Evolutionary conservation across 2,888 invertebrate species (phyloP), one percentile per base, ranked within the genome.

Genomic region (Ligdia adustata): DNA sequence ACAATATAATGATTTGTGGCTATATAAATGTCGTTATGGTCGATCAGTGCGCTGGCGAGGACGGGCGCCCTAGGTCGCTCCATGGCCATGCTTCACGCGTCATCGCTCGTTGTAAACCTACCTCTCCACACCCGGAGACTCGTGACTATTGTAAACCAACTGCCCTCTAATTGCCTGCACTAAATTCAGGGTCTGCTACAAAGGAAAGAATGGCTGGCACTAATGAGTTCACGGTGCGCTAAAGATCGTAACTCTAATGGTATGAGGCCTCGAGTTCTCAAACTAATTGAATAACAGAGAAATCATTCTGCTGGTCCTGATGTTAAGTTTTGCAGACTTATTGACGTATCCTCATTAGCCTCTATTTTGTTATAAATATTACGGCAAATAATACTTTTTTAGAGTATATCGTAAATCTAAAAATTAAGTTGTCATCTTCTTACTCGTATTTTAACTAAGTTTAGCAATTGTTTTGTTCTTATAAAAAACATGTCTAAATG

Each of bases 41-140:
- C 72, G 70, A 74, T 61, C 77, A 72, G 78, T 55, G 56, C 52
- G 20, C 32, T 73, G 72, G 60, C 80, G 79, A 80, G 82, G 82
- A 78, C 80, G 70, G 55, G 57, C 64, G 73, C 63, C 81, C 79
- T 83, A 83, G 84, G 82, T 80, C 80, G 68, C 61, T 66, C 67
- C 86, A 86, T 77, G 87, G 88, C 68, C 84, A 69, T 44, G 57
- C 71, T 73, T 83, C 79, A 84, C 80, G 85, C 84, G 75, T 82
- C 84, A 86, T 82, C 74, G 79, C 70, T 33, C 60, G 41, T 41
- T 64, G 29, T 47, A 37, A 41, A 47, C 41, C 35, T 41, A 35
- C 14, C n/a, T n/a, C n/a, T 20, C 20, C 37, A 46, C 52, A 62
- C 50, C 56, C 54, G 53, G 64, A 60, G 66, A 57, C 62, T 60